Evolutionary conservation across 2,888 invertebrate species (phyloP).

Genomic region (Melanophora roralis): DNA sequence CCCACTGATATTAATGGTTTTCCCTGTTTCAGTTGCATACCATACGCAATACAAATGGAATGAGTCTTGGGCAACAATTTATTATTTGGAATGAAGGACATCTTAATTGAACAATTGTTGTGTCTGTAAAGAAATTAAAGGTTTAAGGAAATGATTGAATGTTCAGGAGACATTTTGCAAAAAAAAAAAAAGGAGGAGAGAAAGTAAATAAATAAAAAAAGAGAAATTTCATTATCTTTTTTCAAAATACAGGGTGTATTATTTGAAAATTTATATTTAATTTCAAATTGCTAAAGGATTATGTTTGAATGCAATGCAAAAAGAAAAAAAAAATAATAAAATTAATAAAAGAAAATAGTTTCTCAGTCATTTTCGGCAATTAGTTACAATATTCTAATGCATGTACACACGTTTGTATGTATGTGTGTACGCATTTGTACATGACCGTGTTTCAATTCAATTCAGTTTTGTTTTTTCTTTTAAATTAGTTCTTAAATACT

Average conservation of each 20-base stretch:
- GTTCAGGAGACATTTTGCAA: neutral
- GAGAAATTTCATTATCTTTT: conserved; percentile 46
- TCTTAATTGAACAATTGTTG: conserved; percentile 59
- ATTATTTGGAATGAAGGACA: conserved; percentile 31
- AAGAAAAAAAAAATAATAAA: neutral
- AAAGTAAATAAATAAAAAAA: conserved; percentile 8
- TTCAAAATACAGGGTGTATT: conserved; percentile 13
- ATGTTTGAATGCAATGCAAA: neutral
- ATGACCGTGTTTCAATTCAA: no score
- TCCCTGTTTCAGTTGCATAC: neutral
- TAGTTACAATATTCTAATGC: no score
- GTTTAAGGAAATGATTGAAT: conserved; percentile 1
- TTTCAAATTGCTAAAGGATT: neutral
- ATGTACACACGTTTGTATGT: no score
- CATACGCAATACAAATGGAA: neutral
- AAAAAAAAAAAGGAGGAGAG: neutral
- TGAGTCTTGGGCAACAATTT: neutral
- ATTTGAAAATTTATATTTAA: no score
- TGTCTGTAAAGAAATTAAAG: conserved; percentile 33
- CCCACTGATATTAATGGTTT: conserved; percentile 23
- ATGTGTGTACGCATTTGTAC: no score
- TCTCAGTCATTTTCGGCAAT: no score
- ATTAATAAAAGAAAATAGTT: no score
- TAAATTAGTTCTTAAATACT: no score
- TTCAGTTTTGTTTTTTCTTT: no score